Base-by-base conservation (phyloP, 2,888 invertebrate genomes). In the Torymus aiolomorphi region DNA sequence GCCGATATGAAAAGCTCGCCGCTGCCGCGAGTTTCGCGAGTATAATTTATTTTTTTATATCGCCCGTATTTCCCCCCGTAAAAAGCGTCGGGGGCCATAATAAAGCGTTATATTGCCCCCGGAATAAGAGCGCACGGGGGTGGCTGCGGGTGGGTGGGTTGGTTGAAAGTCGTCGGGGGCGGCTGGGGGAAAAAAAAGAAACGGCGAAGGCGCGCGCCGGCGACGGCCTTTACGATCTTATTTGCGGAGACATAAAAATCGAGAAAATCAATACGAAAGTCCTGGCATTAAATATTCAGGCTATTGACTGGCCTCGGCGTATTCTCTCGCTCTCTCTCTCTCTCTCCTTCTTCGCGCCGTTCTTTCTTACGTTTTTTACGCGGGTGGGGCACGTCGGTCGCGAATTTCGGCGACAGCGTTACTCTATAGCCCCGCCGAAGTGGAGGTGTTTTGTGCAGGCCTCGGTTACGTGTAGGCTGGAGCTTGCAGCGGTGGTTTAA, bases 221-320 rank as follows among this genome's bases (percentile, higher is more conserved):
- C 42, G 42, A 10, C 72, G 85, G 86, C 85, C 86, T 88, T 89
- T 89, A 88, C 87, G 87, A 87, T 89, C 89, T 88, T 89, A 88
- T 89, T 89, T 89, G 89, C 88, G 89, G 90, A 89, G 88, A 88
- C 88, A 87, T 89, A 88, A 90, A 90, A 90, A 89, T 90, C 86
- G 87, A 86, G 89, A 90, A 90, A 90, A 90, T 90, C 90, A 89
- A 90, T 90, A 90, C 88, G 85, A 87, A 88, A 89, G 88, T 88
- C 88, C 88, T 88, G 88, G 87, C 88, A 88, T 89, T 90, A 89
- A 90, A 90, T 89, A 90, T 90, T 90, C 89, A 89, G 87, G 85
- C 88, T 88, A 88, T 88, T 87, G 89, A 89, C 88, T 89, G 85
- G 85, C 85, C 83, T 75, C 71, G 67, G 67, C 67, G 67, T 73